Percentiles rank a stretch among this genome's conserved stretches.
phyloP scores from a whole-genome alignment of 2,113 vertebrate species.

The Nothobranchius kuhntae region DNA sequence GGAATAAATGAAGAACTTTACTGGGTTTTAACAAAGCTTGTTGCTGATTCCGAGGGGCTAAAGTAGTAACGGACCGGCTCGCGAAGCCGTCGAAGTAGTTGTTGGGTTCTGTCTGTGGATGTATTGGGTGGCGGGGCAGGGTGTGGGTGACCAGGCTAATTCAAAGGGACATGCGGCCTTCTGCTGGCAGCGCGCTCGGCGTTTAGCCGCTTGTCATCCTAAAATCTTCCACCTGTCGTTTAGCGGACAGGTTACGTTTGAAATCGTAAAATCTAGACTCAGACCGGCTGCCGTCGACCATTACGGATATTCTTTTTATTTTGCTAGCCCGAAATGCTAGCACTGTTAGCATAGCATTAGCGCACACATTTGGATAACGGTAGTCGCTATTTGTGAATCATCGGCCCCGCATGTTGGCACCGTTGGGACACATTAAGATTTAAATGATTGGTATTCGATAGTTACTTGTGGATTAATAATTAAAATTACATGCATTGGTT shows the following conservation, averaged over 20 bases:
- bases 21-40: not conserved
- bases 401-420: not conserved
- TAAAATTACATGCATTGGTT: not conserved
- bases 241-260: accelerated
- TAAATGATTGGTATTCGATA: too few species aligned
- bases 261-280: not conserved
- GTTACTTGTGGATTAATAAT: too few species aligned
- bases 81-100: not conserved
- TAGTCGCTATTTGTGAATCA: not conserved
- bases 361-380: conserved; percentile 15
- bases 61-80: not conserved
- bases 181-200: conserved; percentile 39
- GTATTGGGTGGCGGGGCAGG: conserved; percentile 11
- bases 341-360: conserved; percentile 34
- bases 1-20: conserved; percentile 38
- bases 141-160: conserved; percentile 49
- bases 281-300: not conserved
- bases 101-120: not conserved
- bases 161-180: conserved; percentile 69
- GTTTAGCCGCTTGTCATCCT: conserved; percentile 40
- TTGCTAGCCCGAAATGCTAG: conserved; percentile 41
- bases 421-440: not conserved
- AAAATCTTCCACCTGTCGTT: too few species aligned
- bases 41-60: not conserved
- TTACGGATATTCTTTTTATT: conserved; percentile 1